A percentile compares a stretch with the other conserved stretches of the same genome.
Evolutionary conservation across 1,140 invertebrate species (phyloP).

Genomic region (Brachionus rubens): DNA sequence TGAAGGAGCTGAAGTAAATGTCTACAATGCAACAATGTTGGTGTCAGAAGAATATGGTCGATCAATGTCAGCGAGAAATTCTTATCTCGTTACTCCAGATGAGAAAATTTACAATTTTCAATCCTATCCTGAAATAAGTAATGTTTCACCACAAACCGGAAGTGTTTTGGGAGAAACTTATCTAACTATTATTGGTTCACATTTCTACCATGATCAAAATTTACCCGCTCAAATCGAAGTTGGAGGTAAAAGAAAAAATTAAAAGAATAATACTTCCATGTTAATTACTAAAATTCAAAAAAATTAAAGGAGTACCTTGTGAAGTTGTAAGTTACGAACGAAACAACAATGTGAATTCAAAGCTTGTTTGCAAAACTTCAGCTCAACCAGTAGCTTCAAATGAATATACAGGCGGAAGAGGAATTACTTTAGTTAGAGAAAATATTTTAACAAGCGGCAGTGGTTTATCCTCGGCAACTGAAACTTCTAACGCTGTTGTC

Average conservation of each 20-base stretch:
- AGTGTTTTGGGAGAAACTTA: constrained; percentile 50
- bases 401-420: constrained; percentile 19
- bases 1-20: not conserved
- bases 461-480: not conserved
- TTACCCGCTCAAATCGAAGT: not conserved
- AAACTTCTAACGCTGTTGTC: not conserved
- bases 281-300: not conserved
- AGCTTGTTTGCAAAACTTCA: not conserved
- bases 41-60: constrained; percentile 35
- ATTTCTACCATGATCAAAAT: constrained; percentile 50
- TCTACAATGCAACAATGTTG: constrained; percentile 2
- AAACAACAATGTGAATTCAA: not conserved
- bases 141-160: constrained; percentile 49
- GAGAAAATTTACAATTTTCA: constrained; percentile 42
- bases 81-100: not conserved
- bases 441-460: not conserved
- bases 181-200: constrained; percentile 50
- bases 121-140: constrained; percentile 49
- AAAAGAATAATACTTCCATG: not conserved
- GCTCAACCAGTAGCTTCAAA: not conserved
- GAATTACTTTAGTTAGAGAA: not conserved
- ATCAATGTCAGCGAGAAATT: not conserved
- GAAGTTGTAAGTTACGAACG: not conserved
- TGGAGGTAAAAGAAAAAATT: not conserved
- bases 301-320: not conserved